These are phyloP conservation scores for Zaprionus lachaisei DNA, from an alignment of 1,140 invertebrate species.

Conservation along the genomic window DNA sequence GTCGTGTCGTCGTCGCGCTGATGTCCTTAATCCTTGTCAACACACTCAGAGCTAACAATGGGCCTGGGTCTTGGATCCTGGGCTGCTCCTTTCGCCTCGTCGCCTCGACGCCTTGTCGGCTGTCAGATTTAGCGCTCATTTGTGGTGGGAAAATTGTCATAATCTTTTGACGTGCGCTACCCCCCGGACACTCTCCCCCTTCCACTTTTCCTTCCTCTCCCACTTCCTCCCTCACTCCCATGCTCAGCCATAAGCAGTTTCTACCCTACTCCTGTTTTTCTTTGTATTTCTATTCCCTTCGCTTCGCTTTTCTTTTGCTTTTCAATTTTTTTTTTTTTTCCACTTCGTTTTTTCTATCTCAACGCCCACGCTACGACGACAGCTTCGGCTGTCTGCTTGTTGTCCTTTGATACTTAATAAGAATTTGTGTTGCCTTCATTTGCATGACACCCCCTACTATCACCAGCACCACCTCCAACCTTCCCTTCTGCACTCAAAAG, in stretches of 20 bases:
- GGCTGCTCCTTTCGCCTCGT: constrained; percentile 62
- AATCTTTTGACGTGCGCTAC: constrained; percentile 81
- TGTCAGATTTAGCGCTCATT: constrained; percentile 77
- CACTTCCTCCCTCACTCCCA: not conserved
- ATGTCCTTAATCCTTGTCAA: constrained; percentile 79
- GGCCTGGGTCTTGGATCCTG: constrained; percentile 29
- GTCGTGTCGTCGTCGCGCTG: constrained; percentile 12
- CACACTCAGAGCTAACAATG: constrained; percentile 72
- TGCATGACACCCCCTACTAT: constrained; percentile 42
- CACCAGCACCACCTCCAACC: not conserved
- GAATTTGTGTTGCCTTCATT: constrained; percentile 73
- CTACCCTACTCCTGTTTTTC: constrained; percentile 33
- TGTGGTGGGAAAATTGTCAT: constrained; percentile 84
- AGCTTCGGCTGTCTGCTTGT: constrained; percentile 13
- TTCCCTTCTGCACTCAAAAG: constrained; percentile 56
- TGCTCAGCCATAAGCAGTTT: constrained; percentile 1
- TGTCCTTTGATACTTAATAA: constrained; percentile 79
- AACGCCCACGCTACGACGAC: constrained; percentile 44
- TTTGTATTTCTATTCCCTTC: constrained; percentile 31
- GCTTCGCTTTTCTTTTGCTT: constrained; percentile 15
- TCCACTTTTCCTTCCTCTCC: not conserved
- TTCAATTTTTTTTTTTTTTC: not conserved
- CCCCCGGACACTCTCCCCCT: constrained; percentile 9
- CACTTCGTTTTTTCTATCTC: constrained; percentile 50
- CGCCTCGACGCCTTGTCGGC: constrained; percentile 50